Base-by-base conservation (phyloP, 2,113 vertebrate species). In the Motacilla tschutschensis region DNA sequence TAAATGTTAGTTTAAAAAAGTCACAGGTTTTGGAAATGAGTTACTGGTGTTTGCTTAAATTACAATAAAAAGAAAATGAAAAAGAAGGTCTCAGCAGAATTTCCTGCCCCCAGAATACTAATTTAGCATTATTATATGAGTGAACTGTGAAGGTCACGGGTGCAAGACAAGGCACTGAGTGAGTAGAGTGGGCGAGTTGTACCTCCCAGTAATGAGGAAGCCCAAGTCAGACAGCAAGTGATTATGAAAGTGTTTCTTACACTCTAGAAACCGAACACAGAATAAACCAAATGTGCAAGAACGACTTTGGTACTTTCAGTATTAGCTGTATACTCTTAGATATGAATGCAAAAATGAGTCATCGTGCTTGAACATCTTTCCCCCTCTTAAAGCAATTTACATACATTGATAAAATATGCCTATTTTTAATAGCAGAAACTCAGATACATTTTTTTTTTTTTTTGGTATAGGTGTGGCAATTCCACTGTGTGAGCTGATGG, bases 351-450 rank as follows among this genome's bases (percentile, higher is more conserved):
- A 71, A 87, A 93, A 60, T 93, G 93, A 95, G 88, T 95, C 90
- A 95, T 66, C 46, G 8, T 12, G 47, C 92, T 93, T n/a, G 69
- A 90, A 73, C 69, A 87, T 67, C 79, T 70, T 88, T 92, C 40
- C 26, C 67, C 31, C 50, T 82, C 79, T 71, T 66, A 64, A 64
- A 83, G 87, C 46, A 63, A 89, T 93, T 92, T 91, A 24, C 76
- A 83, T 82, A 88, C 72, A 60, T 84, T 90, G 86, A 92, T 79
- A 60, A 83, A 88, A 93, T 48, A 83, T 66, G 79, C 58, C 72
- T 90, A 87, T 83, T 88, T 94, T 93, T 93, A 91, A 87, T 71
- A 80, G 66, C 50, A 89, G 50, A 91, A 89, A 50, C 25, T 46
- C 65, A 44, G 36, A 38, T 12, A 44, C 8, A 14, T 57, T 67